A percentile compares a stretch with the other conserved stretches of the same genome.
phyloP scores from a whole-genome alignment of 53 echinoderm and acorn worm genomes.

The Crossaster papposus region DNA sequence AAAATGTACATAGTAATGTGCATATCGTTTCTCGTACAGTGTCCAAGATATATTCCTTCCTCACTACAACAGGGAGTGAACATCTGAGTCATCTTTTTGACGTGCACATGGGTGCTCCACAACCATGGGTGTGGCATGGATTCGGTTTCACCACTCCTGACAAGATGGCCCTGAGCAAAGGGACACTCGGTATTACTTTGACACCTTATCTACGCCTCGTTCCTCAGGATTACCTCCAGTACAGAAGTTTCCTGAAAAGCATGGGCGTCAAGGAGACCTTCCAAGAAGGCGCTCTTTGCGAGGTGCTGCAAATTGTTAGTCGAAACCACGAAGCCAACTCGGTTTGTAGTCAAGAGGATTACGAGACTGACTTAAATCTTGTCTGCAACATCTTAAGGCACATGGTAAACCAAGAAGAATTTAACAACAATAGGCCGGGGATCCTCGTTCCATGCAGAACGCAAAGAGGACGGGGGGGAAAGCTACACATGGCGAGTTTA shows the following conservation, averaged over 20 bases:
- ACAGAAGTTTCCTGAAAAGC: background rate
- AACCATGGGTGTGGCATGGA: conserved; percentile 72
- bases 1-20: background rate
- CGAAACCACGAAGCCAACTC: background rate
- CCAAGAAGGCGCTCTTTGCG: conserved; percentile 18
- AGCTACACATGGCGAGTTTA: background rate
- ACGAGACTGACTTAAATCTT: conserved; percentile 31
- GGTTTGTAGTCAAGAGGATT: background rate
- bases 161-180: conserved; percentile 51
- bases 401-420: background rate
- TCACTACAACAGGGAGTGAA: background rate
- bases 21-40: conserved; percentile 5
- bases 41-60: conserved; percentile 28
- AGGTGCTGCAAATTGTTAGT: conserved; percentile 20
- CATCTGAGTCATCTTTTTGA: background rate
- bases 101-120: background rate
- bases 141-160: conserved; percentile 61
- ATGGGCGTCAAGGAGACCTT: conserved; percentile 49
- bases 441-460: conserved; percentile 55
- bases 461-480: background rate
- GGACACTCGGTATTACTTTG: conserved; percentile 36
- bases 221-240: conserved; percentile 9
- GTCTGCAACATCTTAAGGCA: conserved; percentile 42
- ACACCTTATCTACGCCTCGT: conserved; percentile 52
- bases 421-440: background rate